A percentile compares a stretch with the other conserved stretches of the same genome.
These are phyloP conservation scores for Umimayanthus kanabou DNA, from an alignment of 92 coral and sea anemone genomes.

Conservation along the genomic window DNA sequence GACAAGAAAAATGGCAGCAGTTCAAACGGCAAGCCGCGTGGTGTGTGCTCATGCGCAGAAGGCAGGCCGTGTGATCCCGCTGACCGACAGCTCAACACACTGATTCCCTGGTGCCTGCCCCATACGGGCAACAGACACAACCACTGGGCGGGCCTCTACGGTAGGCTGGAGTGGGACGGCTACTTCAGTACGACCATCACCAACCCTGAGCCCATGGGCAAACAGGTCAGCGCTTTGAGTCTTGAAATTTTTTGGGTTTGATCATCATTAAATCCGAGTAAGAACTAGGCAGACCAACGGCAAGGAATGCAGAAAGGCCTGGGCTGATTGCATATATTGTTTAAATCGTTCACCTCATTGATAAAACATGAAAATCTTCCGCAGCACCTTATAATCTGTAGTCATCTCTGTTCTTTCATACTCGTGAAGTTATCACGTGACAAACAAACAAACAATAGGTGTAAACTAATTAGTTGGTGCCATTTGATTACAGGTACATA, in stretches of 20 bases:
- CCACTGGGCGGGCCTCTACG: slow-evolving; percentile 98
- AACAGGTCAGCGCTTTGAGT: slow-evolving; percentile 68
- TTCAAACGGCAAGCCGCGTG: slow-evolving; percentile 72
- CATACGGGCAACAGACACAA: slow-evolving; percentile 99
- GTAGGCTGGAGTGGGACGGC: slow-evolving; percentile 99
- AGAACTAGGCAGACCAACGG: too few relatives aligned
- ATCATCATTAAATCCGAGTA: too few relatives aligned
- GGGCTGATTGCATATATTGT: too few relatives aligned
- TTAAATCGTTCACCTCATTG: too few relatives aligned
- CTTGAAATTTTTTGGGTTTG: background rate
- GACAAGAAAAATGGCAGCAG: slow-evolving; percentile 93
- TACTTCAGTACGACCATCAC: slow-evolving; percentile 97
- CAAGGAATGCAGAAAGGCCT: too few relatives aligned
- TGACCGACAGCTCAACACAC: slow-evolving; percentile 93
- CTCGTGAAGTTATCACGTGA: too few relatives aligned
- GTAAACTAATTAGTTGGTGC: too few relatives aligned
- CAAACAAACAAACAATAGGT: too few relatives aligned
- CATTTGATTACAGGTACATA: too few relatives aligned
- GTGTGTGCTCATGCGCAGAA: slow-evolving; percentile 98
- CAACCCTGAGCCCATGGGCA: slow-evolving; percentile 99
- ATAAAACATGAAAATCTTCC: too few relatives aligned
- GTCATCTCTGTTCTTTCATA: too few relatives aligned
- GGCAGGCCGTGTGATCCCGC: slow-evolving; percentile 94
- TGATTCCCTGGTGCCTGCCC: slow-evolving; percentile 99
- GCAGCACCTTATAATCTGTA: too few relatives aligned